Evolutionary conservation across 1,140 invertebrate species (phyloP).

Genomic region (Drosophila sturtevanti): DNA sequence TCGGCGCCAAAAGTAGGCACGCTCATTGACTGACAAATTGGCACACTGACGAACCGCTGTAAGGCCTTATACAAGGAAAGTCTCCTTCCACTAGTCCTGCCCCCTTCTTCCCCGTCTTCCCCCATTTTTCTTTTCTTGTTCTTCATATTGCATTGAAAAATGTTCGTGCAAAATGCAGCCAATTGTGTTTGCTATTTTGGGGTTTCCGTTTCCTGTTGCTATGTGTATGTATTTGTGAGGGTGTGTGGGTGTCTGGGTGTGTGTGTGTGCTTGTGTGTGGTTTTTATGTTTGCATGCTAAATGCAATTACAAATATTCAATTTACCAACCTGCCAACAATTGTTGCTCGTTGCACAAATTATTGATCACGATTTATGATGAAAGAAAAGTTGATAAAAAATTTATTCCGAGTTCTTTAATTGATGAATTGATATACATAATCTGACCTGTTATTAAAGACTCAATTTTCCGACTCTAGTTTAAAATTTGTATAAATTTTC

Average conservation of each 20-base stretch:
- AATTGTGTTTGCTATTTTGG: constrained; percentile 3
- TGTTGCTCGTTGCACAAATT: constrained; percentile 4
- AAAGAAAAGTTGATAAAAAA: neutral
- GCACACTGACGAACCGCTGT: constrained; percentile 12
- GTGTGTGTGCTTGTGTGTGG: constrained; percentile 19
- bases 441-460: neutral
- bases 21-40: constrained; percentile 29
- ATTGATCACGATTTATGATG: constrained; percentile 2
- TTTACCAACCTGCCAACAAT: constrained; percentile 25
- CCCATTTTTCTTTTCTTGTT: neutral
- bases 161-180: constrained; percentile 16
- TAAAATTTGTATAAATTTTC: too few species aligned
- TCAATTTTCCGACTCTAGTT: too few species aligned
- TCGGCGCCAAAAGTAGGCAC: constrained; percentile 15
- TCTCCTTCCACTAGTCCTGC: neutral
- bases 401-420: neutral
- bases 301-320: constrained; percentile 51
- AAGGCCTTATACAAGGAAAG: neutral
- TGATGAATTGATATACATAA: too few species aligned
- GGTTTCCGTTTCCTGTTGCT: constrained; percentile 48
- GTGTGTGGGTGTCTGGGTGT: constrained; percentile 19
- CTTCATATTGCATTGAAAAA: constrained; percentile 48
- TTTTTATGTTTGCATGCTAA: constrained; percentile 15
- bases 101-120: neutral
- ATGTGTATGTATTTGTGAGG: neutral